Base-by-base conservation (phyloP, 1,140 invertebrate species). In the Antheraea pernyi region DNA sequence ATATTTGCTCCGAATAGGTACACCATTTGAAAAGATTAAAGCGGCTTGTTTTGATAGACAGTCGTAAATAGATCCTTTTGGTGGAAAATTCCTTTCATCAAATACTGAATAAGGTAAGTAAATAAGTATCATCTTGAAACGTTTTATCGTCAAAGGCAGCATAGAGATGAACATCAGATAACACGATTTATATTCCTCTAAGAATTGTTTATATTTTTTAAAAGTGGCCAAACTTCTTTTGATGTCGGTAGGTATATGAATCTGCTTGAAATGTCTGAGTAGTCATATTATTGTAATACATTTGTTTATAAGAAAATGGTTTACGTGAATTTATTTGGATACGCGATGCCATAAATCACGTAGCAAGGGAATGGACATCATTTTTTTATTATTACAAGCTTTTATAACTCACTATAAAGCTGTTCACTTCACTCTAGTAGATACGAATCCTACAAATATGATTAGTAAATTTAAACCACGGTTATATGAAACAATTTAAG, bases 1-100 rank as follows among this genome's bases (percentile, higher is more conserved):
- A 70, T 70, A 48, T 73, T 70, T 67, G 59, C 65, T 42, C 6
- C 64, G 64, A 74, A 70, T 77, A 79, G 46, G 46, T 68, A 70
- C 69, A 65, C 72, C 69, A 78, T 76, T 75, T 70, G 68, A 74
- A 77, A 79, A 81, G 79, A 81, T 81, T 77, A 77, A 81, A 77
- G 79, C 69, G 22, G 69, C 46, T 69, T 71, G 71, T 73, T 75
- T 77, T 79, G 73, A 81, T 78, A 76, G 73, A 73, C 75, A 71
- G 73, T 77, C 74, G 74, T 75, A 78, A 81, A 79, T 79, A 79
- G 79, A 79, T 74, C 73, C 71, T 81, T 77, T 59, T 48, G 70
- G 73, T 77, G 72, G 70, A 74, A 75, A 74, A 74, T 76, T 81
- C 75, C 74, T 77, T 75, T 74, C 72, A 73, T 70, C 62, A 69